Percentiles rank a stretch among this genome's conserved stretches.
Conservation (phyloP, 2,797 vertebrate genomes). For the Pangasius mekongensis region DNA sequence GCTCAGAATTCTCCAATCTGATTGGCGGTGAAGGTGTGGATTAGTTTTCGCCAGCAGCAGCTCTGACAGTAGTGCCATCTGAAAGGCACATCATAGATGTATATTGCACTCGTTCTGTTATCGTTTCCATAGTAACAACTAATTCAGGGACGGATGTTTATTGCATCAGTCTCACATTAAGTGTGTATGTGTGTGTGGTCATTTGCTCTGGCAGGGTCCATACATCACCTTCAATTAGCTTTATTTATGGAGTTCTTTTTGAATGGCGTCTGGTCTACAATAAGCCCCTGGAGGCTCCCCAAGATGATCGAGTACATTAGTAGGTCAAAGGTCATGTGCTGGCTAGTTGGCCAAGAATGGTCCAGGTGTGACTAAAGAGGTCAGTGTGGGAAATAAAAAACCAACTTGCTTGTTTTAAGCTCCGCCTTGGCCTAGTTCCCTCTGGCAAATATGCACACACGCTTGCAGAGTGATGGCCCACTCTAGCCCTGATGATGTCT, state of each 20-base stretch:
- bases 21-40: too few relatives aligned
- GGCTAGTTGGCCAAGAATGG: not conserved
- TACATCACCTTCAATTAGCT: not conserved
- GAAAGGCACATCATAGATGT: not conserved
- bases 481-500: not conserved
- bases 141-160: not conserved
- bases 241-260: constrained; percentile 11
- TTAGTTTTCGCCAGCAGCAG: too few relatives aligned
- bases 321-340: constrained; percentile 8
- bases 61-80: not conserved
- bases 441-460: not conserved
- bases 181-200: not conserved
- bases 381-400: not conserved
- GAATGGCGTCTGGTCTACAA: not conserved
- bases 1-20: too few relatives aligned
- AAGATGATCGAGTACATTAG: not conserved
- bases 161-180: not conserved
- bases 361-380: constrained; percentile 6
- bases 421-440: not conserved
- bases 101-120: not conserved
- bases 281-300: not conserved
- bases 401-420: not conserved
- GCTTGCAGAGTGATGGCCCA: not conserved
- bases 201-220: constrained; percentile 1
- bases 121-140: not conserved